These are phyloP conservation scores for Lepidocolaptes lacrymiger DNA, from an alignment of 2,797 vertebrate genomes.

Conservation along the genomic window DNA sequence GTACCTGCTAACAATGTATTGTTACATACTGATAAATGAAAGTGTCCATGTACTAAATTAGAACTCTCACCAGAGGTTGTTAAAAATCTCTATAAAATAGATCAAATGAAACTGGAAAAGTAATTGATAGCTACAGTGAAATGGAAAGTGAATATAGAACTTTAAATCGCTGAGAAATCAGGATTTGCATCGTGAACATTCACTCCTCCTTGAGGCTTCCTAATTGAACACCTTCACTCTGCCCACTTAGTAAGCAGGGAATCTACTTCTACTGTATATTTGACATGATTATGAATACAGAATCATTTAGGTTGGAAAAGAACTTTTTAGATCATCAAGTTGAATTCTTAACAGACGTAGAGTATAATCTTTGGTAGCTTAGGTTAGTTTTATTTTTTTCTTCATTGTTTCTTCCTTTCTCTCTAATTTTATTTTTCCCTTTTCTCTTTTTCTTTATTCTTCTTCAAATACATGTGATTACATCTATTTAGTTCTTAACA, in stretches of 20 bases:
- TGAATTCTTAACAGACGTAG: neutral
- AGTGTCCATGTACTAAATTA: slow-evolving; percentile 41
- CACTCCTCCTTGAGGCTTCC: neutral
- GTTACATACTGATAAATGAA: neutral
- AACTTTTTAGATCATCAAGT: neutral
- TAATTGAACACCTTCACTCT: neutral
- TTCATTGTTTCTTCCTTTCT: neutral
- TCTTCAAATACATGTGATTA: neutral
- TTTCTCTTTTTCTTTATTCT: neutral
- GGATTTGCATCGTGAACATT: neutral
- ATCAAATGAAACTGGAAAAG: neutral
- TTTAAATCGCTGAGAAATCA: neutral
- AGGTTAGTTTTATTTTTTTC: neutral
- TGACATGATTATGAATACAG: neutral
- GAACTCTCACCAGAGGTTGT: slow-evolving; percentile 13
- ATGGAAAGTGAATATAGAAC: neutral
- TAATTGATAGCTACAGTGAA: slow-evolving; percentile 14
- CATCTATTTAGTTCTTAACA: neutral
- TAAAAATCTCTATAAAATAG: slow-evolving; percentile 37
- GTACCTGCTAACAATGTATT: neutral
- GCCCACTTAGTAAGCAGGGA: neutral
- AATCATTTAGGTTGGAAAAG: neutral
- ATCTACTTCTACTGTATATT: neutral
- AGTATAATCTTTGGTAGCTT: neutral
- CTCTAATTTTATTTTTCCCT: neutral